Evolutionary conservation across 2,113 vertebrate species (phyloP), one percentile per base, ranked within the genome.

Genomic region (Dipodomys merriami): DNA sequence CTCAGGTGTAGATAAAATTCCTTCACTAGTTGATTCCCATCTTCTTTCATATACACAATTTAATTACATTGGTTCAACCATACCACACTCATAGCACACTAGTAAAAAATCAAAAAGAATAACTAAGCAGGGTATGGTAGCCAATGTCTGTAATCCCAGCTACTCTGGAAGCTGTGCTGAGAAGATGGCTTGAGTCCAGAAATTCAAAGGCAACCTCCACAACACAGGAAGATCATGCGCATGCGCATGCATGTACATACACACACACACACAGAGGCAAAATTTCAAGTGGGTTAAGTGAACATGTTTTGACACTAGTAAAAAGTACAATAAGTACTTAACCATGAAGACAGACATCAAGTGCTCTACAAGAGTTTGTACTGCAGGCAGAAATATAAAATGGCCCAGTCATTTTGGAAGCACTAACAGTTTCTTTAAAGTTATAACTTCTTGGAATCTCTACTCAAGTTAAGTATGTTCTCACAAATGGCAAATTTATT

Each of bases 61-160:
- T 62, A 86, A 82, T 82, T 39, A 79, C 33, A 53, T 4, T 88
- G 39, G 85, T 53, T 81, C 22, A 60, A 85, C 22, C 68, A 90
- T 65, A 92, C 6, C 76, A 94, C 8, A 82, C 19, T 74, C 68
- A 69, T 8, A 0, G 25, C 6, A 77, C 44, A 81, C 76, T 65
- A 80, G 30, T 60, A 88, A 90, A 94, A 87, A 79, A 39, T 39
- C 35, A 23, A 81, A 81, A 95, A 90, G 22, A 91, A 91, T 29
- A 77, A 73, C 19, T 60, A 90, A n/a, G 23, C 33, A 18, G 44
- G 19, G 60, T 35, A 44, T 15, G 12, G 57, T n/a, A 29, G 29
- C 35, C 6, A 27, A 49, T 4, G 5, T 4, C 72, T n/a, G 13
- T 33, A 65, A 39, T 67, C 30, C 39, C 39, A 39, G 39, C 39